Percentiles rank a stretch among this genome's conserved stretches.
Conservation (phyloP, 1,140 invertebrate genomes). For the Aporrectodea caliginosa region DNA sequence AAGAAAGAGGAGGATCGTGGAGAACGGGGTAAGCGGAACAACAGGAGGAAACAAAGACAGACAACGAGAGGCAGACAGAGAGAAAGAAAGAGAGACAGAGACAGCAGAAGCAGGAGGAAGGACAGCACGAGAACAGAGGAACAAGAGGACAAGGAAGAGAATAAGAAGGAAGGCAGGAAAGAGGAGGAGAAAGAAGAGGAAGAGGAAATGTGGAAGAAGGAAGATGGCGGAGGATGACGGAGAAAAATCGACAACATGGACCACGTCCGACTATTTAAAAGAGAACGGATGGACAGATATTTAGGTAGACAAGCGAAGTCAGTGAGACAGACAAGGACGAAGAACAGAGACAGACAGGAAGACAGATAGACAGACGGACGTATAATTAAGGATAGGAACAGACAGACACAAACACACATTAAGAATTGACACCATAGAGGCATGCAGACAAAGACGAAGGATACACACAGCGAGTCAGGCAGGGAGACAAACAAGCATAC, state of each 20-base stretch:
- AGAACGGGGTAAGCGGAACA: background rate
- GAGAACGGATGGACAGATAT: background rate
- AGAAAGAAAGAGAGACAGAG: background rate
- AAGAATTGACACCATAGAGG: no score
- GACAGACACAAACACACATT: no score
- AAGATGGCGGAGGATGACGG: background rate
- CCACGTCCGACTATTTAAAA: background rate
- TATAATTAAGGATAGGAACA: no score
- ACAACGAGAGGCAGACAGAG: background rate
- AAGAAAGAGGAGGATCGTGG: background rate
- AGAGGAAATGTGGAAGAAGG: background rate
- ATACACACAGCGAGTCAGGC: no score
- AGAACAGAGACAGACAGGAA: background rate
- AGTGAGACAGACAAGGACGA: no score
- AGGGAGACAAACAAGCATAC: no score
- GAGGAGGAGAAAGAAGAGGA: background rate
- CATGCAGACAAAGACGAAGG: no score
- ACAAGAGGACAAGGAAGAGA: background rate
- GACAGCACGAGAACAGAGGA: background rate
- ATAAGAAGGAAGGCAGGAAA: background rate
- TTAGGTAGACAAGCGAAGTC: background rate
- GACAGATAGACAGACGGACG: no score
- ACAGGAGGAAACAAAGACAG: background rate
- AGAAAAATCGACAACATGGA: background rate
- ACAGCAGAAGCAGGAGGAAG: background rate